Percentiles rank a stretch among this genome's conserved stretches.
Evolutionary conservation across 2,888 invertebrate genomes (phyloP).

Genomic region (Thymelicus acteon): DNA sequence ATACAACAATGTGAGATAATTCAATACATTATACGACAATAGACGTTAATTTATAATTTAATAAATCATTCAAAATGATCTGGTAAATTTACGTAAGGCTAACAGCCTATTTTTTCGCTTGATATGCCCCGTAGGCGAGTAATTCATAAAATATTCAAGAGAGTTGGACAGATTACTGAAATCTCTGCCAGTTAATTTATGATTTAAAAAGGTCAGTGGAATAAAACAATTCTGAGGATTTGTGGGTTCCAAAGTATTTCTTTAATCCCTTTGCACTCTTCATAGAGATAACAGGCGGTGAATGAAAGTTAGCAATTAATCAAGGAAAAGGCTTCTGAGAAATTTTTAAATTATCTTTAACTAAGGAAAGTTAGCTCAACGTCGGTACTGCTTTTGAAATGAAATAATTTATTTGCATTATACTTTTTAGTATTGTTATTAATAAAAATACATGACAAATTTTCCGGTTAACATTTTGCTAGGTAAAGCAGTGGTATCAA

Average conservation of each 20-base stretch:
- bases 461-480: too few species aligned
- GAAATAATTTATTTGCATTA: too few species aligned
- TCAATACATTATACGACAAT: too few species aligned
- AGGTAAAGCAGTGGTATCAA: too few species aligned
- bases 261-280: slow-evolving; percentile 20
- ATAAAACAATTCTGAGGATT: slow-evolving; percentile 20
- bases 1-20: too few species aligned
- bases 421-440: too few species aligned
- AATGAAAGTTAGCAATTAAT: slow-evolving; percentile 14
- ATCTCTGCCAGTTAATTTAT: slow-evolving; percentile 26
- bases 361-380: too few species aligned
- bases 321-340: slow-evolving; percentile 5
- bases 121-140: slow-evolving; percentile 1
- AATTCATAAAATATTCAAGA: slow-evolving; percentile 29
- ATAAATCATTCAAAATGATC: not conserved
- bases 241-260: slow-evolving; percentile 7
- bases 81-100: not conserved
- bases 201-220: slow-evolving; percentile 26
- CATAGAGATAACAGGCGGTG: not conserved
- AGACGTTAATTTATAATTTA: not conserved
- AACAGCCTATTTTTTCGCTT: slow-evolving; percentile 1
- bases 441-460: too few species aligned
- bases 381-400: too few species aligned
- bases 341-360: not conserved
- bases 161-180: slow-evolving; percentile 28